phyloP scores from a whole-genome alignment of 2,797 vertebrate species.

The Chrysocyon brachyurus region DNA sequence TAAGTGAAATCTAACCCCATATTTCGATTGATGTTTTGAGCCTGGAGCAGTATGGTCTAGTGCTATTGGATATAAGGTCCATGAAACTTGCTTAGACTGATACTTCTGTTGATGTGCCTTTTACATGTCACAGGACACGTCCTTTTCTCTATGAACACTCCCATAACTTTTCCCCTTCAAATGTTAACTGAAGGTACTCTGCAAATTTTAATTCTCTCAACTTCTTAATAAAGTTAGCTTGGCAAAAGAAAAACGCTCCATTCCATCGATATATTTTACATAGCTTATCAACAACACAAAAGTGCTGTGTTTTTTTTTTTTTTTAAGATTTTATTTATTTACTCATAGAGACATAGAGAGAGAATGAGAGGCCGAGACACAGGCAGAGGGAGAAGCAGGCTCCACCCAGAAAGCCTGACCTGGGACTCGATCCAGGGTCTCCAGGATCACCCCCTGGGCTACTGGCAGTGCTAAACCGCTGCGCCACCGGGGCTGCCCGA shows the following conservation, averaged over 20 bases:
- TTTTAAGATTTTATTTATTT: no score
- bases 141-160: neutral
- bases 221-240: neutral
- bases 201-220: constrained; percentile 35
- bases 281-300: neutral
- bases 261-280: neutral
- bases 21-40: neutral
- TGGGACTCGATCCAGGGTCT: no score
- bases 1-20: neutral
- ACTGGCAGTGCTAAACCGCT: no score
- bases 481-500: neutral
- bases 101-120: neutral
- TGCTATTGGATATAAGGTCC: neutral
- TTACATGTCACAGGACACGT: neutral
- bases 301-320: no score
- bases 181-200: neutral
- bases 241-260: neutral
- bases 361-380: no score
- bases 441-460: no score
- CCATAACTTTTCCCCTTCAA: neutral
- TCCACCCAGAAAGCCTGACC: no score
- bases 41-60: neutral
- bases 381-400: no score
- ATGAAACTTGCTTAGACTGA: neutral
- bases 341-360: no score